Evolutionary conservation across 2,888 invertebrate species (phyloP), one percentile per base, ranked within the genome.

Genomic region (Stenchaetothrips biformis): DNA sequence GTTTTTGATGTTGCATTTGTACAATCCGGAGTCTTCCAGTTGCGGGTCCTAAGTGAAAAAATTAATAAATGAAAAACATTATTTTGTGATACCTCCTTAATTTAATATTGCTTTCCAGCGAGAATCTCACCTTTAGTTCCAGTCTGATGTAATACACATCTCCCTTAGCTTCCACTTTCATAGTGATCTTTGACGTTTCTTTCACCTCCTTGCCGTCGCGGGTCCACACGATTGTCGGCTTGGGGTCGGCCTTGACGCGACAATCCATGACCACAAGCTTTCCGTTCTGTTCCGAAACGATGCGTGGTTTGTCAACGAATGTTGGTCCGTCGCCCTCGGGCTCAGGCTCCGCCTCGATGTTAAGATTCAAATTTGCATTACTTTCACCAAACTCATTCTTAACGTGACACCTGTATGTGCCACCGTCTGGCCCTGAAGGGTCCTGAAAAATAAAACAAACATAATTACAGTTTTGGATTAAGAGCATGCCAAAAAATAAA

Each of bases 1-100:
- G 88, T 98, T 99, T 88, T 97, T 97, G 85, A 98, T 96, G 86
- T 97, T 97, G 88, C 99, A 98, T 88, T 98, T 98, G 90, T 99
- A 99, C 82, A 98, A 90, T 83, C 99, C 99, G 84, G 98, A 98
- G 89, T 99, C 99, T 85, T 95, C 95, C 83, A 96, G 91, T 85
- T 95, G 95, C 83, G 98, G 97, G 88, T 97, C 96, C 91, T 91
- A 84, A 8, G 86, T 53, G 18, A 79, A 79, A 67, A 78, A 62
- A 27, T 74, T 9, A 67, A 37, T 2, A 37, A 37, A 37, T 37
- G n/a, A n/a, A n/a, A n/a, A n/a, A 37, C 37, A 37, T 37, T 37
- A 37, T 37, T 37, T 37, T 37, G 37, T 37, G 1, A 37, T 4
- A 37, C 37, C 37, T 2, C 37, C 37, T 37, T 37, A 37, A 37